Conservation (phyloP, 2,797 vertebrate species). For the Gymnoscopelus braueri region DNA sequence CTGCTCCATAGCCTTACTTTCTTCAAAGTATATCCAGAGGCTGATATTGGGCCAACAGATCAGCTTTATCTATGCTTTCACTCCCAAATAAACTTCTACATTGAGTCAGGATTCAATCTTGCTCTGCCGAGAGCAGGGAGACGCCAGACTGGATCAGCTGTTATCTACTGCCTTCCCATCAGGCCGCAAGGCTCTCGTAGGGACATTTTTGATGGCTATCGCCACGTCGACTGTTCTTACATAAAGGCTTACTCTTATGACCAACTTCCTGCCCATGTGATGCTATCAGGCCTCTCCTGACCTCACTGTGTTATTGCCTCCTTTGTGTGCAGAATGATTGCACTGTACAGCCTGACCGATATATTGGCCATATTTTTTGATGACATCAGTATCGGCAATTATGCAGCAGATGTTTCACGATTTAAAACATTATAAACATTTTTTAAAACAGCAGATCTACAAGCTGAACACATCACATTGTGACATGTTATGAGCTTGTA, state of each 20-base stretch:
- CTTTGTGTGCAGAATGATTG: slow-evolving; percentile 23
- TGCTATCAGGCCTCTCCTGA: slow-evolving; percentile 51
- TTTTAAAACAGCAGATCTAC: no score
- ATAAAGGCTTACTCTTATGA: slow-evolving; percentile 49
- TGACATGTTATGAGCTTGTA: no score
- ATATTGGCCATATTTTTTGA: no score
- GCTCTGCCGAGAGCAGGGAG: slow-evolving; percentile 26
- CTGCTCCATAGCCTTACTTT: slow-evolving; percentile 7
- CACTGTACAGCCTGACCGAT: no score
- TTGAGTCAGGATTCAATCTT: slow-evolving; percentile 46
- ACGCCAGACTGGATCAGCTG: slow-evolving; percentile 55
- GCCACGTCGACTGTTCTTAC: slow-evolving; percentile 22
- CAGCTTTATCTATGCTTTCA: slow-evolving; percentile 43
- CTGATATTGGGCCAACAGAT: slow-evolving; percentile 10
- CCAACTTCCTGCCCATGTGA: slow-evolving; percentile 46
- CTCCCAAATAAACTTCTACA: slow-evolving; percentile 54
- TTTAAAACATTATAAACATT: no score
- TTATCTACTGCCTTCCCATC: slow-evolving; percentile 65
- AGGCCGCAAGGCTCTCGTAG: slow-evolving; percentile 48
- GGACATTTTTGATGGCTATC: slow-evolving; percentile 64
- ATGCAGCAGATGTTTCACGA: no score
- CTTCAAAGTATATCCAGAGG: slow-evolving; percentile 25
- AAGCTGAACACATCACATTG: no score
- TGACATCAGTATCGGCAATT: no score
- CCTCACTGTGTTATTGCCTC: slow-evolving; percentile 30